Evolutionary conservation across 2,888 invertebrate species (phyloP), one percentile per base, ranked within the genome.

Genomic region (Noctua fimbriata): DNA sequence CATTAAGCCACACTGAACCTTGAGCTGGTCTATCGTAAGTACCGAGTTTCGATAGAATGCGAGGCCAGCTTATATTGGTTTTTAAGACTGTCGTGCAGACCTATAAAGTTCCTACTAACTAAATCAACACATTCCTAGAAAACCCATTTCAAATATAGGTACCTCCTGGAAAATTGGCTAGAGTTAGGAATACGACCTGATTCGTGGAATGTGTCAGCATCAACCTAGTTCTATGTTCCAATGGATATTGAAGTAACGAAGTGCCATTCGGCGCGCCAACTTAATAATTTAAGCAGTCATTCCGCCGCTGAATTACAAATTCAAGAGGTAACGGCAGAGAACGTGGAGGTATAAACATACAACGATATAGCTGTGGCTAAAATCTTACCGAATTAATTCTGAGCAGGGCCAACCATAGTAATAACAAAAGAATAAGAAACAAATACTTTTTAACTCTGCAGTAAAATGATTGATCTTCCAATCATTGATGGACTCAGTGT

Each of bases 221-320:
- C 69, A 81, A 83, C 85, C 85, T 72, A 85, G 73, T 87, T 87
- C 72, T 60, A 21, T 60, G 69, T 63, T 60, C 71, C 69, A 83
- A 80, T 83, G 58, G 72, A 80, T 76, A 49, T 76, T 77, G 66
- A 66, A 63, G 79, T 67, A 79, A 75, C 76, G 63, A 80, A 85
- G 74, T 75, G 86, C 69, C 83, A 55, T 72, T 47, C 63, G 71
- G 78, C 24, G 69, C 73, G 24, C 80, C 71, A 72, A 77, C 75
- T 85, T 83, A 86, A 85, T 85, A 73, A 85, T 85, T 83, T 86
- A 86, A 75, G 32, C 32, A 73, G 76, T 83, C 85, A 86, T 83
- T 86, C 84, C 84, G 58, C 73, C 74, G 66, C 69, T 16, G 74
- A 74, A 73, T 80, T 80, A 81, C 78, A 80, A 87, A 84, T 84